Conservation (phyloP, 2,888 invertebrate genomes). For the Cordilura impudica region DNA sequence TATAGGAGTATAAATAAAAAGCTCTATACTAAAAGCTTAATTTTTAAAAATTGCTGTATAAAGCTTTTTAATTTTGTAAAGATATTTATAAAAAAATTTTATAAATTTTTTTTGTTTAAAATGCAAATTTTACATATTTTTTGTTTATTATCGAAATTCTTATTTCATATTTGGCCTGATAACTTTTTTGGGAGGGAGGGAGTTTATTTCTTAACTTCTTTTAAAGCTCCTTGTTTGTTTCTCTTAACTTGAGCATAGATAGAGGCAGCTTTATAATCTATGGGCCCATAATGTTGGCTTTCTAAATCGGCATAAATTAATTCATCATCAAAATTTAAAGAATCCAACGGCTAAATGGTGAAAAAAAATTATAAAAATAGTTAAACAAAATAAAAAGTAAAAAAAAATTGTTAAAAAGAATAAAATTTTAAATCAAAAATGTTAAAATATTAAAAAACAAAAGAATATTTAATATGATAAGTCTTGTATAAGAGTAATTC, state of each 20-base stretch:
- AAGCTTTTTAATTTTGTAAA: not conserved
- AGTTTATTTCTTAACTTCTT: slow-evolving; percentile 69
- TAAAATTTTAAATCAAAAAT: no score
- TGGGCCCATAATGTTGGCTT: slow-evolving; percentile 92
- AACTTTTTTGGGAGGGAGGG: not conserved
- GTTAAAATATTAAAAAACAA: no score
- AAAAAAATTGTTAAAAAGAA: no score
- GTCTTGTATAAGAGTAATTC: no score
- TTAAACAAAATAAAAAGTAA: not conserved
- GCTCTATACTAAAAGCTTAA: not conserved
- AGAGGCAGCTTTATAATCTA: slow-evolving; percentile 94
- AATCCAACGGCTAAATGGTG: slow-evolving; percentile 85
- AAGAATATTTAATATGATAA: no score
- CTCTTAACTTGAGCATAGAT: slow-evolving; percentile 88
- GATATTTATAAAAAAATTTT: slow-evolving; percentile 21
- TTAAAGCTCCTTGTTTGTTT: slow-evolving; percentile 75
- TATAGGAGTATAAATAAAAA: not conserved
- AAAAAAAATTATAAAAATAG: slow-evolving; percentile 34
- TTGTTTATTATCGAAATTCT: not conserved
- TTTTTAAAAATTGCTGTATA: no score
- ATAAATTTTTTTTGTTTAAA: slow-evolving; percentile 15
- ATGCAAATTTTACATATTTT: slow-evolving; percentile 35
- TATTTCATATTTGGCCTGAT: not conserved
- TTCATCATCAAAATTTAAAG: slow-evolving; percentile 82
- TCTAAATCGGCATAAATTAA: slow-evolving; percentile 94